phyloP scores from a whole-genome alignment of 2,797 vertebrate species.

The Morelia viridis region DNA sequence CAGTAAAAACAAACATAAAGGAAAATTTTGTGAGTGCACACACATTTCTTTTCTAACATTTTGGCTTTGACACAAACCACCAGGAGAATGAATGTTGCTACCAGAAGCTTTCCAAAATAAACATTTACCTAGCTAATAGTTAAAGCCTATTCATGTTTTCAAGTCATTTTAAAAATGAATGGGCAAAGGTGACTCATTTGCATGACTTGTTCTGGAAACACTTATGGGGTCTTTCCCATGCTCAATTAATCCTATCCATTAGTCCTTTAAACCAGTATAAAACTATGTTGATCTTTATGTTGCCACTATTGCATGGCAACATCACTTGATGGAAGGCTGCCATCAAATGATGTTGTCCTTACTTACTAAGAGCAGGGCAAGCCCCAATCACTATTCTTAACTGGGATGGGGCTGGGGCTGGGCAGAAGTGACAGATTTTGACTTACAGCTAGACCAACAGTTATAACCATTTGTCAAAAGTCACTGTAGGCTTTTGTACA shows the following conservation, averaged over 20 bases:
- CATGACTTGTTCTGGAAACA: neutral
- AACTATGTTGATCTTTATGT: neutral
- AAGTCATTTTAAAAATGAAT: neutral
- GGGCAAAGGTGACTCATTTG: neutral
- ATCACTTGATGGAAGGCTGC: too few relatives aligned
- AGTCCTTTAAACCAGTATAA: neutral
- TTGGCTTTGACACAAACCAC: slow-evolving; percentile 16
- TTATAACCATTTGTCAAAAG: too few relatives aligned
- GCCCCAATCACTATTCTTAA: too few relatives aligned
- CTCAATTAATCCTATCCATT: neutral
- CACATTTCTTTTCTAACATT: slow-evolving; percentile 36
- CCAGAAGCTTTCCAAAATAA: slow-evolving; percentile 15
- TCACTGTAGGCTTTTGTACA: too few relatives aligned
- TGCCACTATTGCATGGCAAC: too few relatives aligned
- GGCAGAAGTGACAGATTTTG: neutral
- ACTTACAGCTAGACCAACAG: too few relatives aligned
- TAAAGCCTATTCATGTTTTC: neutral
- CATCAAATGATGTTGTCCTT: too few relatives aligned
- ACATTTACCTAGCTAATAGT: neutral
- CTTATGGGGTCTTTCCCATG: neutral
- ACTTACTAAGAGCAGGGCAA: too few relatives aligned
- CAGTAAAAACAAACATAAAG: slow-evolving; percentile 34
- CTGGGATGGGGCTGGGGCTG: too few relatives aligned
- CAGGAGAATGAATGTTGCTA: neutral
- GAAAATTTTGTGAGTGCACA: neutral